These are phyloP conservation scores for Heterodera schachtii DNA, from an alignment of 1,140 invertebrate species.

Conservation along the genomic window DNA sequence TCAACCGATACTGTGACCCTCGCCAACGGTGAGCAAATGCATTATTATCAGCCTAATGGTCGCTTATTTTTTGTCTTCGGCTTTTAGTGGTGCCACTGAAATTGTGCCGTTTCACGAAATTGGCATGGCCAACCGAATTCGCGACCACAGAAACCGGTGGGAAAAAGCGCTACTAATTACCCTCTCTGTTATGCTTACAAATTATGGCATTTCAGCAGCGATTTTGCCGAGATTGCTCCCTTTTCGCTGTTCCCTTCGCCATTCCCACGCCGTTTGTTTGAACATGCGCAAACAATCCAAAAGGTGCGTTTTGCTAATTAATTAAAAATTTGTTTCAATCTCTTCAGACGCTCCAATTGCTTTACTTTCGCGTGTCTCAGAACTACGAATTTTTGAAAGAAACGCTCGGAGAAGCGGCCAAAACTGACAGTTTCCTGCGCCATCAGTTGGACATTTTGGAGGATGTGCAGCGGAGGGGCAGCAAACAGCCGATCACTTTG, in stretches of 20 bases:
- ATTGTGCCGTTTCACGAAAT: background rate
- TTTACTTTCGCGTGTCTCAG: background rate
- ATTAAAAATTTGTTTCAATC: background rate
- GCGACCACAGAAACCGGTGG: background rate
- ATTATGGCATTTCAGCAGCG: background rate
- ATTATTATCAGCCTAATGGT: too few species aligned
- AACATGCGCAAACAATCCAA: background rate
- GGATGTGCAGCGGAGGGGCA: background rate
- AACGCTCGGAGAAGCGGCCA: background rate
- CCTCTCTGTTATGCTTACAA: background rate
- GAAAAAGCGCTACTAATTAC: background rate
- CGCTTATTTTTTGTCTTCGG: too few species aligned
- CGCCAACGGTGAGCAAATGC: too few species aligned
- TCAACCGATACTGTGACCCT: background rate
- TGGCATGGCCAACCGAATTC: background rate
- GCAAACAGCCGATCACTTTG: background rate
- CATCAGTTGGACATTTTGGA: background rate
- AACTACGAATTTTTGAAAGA: background rate
- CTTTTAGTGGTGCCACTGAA: too few species aligned
- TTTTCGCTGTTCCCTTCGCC: background rate
- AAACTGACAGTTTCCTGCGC: background rate
- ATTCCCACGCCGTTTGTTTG: background rate
- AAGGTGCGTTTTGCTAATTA: background rate
- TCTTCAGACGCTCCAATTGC: background rate
- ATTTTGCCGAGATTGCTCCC: background rate